These are phyloP conservation scores for Borostomias antarcticus DNA, from an alignment of 2,797 vertebrate species.

Conservation along the genomic window DNA sequence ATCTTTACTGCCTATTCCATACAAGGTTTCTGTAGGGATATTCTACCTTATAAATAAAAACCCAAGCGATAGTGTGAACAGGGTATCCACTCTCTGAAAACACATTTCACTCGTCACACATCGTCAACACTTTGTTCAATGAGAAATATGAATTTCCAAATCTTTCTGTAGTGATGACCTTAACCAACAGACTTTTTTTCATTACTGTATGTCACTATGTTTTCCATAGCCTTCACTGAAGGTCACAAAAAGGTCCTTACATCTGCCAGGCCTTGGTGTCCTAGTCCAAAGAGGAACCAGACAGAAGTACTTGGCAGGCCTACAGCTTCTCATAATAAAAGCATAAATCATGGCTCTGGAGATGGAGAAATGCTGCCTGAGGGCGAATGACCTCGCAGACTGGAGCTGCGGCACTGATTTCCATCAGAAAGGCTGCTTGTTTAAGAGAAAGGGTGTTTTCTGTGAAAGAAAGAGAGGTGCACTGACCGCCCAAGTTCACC, in stretches of 20 bases:
- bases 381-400: constrained; percentile 34
- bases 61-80: too few species aligned
- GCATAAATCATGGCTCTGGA: constrained; percentile 20
- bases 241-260: not conserved
- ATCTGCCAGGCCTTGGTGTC: not conserved
- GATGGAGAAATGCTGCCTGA: not conserved
- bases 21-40: too few species aligned
- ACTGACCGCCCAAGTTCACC: constrained; percentile 30
- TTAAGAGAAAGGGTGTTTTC: constrained; percentile 23
- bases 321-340: constrained; percentile 39
- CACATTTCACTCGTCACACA: too few species aligned
- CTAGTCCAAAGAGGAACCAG: not conserved
- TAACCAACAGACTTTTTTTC: not conserved
- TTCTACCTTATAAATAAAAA: too few species aligned
- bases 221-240: too few species aligned
- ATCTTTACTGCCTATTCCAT: too few species aligned
- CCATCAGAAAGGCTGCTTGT: constrained; percentile 64
- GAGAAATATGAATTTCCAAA: not conserved
- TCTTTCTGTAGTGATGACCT: not conserved
- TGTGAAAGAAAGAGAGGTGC: constrained; percentile 28
- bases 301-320: constrained; percentile 5
- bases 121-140: too few species aligned
- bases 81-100: not conserved
- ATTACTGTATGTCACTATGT: not conserved
- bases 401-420: constrained; percentile 50